Evolutionary conservation across 2,113 vertebrate species (phyloP).

Genomic region (Notiomystis cincta): DNA sequence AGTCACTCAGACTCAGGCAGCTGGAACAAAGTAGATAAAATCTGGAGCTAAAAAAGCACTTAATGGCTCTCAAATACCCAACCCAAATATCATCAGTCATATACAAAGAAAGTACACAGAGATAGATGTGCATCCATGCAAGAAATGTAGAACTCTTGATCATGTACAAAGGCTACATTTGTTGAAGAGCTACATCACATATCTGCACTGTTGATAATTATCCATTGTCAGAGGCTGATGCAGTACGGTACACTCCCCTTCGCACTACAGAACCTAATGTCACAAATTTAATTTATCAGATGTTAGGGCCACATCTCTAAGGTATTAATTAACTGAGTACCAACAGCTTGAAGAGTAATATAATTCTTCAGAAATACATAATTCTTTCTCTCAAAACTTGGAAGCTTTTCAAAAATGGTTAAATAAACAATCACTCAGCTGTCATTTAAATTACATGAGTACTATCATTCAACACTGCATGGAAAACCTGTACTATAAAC

Average conservation of each 20-base stretch:
- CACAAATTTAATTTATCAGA: constrained; percentile 10
- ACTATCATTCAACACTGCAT: neutral
- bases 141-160: neutral
- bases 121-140: neutral
- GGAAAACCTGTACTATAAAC: neutral
- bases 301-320: neutral
- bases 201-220: neutral
- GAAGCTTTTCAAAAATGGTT: neutral
- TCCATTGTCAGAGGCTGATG: neutral
- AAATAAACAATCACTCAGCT: constrained; percentile 30
- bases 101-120: neutral
- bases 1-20: neutral
- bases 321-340: constrained; percentile 16
- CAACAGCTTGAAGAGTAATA: neutral
- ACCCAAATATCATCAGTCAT: neutral
- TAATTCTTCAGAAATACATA: neutral
- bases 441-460: neutral
- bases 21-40: neutral
- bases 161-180: neutral
- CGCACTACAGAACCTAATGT: neutral
- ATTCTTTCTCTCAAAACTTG: neutral
- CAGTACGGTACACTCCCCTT: neutral
- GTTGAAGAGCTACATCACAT: neutral
- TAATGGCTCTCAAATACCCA: neutral
- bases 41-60: neutral